Conservation (phyloP, 2,797 vertebrate genomes). For the Philypnodon macrostomus region DNA sequence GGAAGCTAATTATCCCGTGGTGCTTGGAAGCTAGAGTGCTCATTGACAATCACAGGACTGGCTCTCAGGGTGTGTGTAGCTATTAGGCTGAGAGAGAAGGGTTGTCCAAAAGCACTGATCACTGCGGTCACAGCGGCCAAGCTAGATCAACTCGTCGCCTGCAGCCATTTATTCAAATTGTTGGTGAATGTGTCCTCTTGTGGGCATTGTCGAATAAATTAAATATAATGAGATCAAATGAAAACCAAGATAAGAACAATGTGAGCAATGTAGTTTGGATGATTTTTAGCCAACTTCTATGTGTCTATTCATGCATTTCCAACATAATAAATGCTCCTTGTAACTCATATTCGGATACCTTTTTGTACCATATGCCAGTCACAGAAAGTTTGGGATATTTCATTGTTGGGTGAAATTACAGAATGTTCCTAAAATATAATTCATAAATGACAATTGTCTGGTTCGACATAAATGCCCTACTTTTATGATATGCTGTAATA, state of each 20-base stretch:
- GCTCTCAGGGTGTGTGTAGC: constrained; percentile 52
- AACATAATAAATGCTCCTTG: too few relatives aligned
- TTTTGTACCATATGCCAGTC: too few relatives aligned
- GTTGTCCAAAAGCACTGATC: constrained; percentile 55
- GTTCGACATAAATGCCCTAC: too few relatives aligned
- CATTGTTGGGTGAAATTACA: too few relatives aligned
- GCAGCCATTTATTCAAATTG: constrained; percentile 27
- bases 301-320: too few relatives aligned
- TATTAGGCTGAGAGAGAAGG: constrained; percentile 52
- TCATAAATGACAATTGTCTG: too few relatives aligned
- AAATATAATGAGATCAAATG: background rate
- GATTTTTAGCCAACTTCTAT: background rate
- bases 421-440: too few relatives aligned
- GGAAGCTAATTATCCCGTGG: constrained; percentile 71
- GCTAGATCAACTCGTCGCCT: constrained; percentile 41
- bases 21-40: constrained; percentile 69
- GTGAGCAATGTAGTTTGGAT: background rate
- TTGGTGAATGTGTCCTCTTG: constrained; percentile 5
- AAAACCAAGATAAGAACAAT: background rate
- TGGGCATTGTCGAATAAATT: constrained; percentile 3
- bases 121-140: constrained; percentile 42
- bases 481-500: too few relatives aligned
- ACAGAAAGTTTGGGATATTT: too few relatives aligned
- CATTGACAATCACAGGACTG: constrained; percentile 70
- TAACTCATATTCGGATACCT: too few relatives aligned